phyloP scores from a whole-genome alignment of 1,140 invertebrate genomes.

The Drosophila ficusphila region DNA sequence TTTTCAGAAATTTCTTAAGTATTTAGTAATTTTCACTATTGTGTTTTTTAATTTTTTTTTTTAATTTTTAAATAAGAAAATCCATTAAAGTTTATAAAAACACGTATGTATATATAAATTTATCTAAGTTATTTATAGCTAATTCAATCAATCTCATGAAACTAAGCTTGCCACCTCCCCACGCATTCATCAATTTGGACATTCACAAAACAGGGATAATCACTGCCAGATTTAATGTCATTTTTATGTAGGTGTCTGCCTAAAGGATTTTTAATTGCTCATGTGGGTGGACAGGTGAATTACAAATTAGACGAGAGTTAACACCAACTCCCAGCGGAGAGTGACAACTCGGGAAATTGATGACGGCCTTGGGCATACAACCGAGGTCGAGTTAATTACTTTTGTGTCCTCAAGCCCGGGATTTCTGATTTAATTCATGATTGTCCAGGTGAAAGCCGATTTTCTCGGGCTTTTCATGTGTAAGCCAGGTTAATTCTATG shows the following conservation, averaged over 20 bases:
- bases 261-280: slow-evolving; percentile 78
- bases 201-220: slow-evolving; percentile 61
- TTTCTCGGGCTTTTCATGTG: slow-evolving; percentile 23
- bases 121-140: no score
- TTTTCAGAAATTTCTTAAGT: no score
- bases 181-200: slow-evolving; percentile 1
- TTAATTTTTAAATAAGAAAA: no score
- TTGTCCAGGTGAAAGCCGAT: slow-evolving; percentile 29
- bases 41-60: no score
- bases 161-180: background rate
- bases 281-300: slow-evolving; percentile 48
- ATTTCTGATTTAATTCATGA: slow-evolving; percentile 40
- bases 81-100: no score
- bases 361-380: slow-evolving; percentile 54
- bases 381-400: slow-evolving; percentile 62
- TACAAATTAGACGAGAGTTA: slow-evolving; percentile 70
- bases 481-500: slow-evolving; percentile 9
- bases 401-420: slow-evolving; percentile 38
- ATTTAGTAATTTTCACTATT: no score
- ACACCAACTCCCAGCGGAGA: slow-evolving; percentile 29
- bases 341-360: slow-evolving; percentile 50
- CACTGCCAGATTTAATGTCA: slow-evolving; percentile 70
- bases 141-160: background rate
- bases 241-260: slow-evolving; percentile 73
- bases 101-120: background rate